Conservation (phyloP, 35 echinoderm and acorn worm genomes). For the Apostichopus parvimensis region DNA sequence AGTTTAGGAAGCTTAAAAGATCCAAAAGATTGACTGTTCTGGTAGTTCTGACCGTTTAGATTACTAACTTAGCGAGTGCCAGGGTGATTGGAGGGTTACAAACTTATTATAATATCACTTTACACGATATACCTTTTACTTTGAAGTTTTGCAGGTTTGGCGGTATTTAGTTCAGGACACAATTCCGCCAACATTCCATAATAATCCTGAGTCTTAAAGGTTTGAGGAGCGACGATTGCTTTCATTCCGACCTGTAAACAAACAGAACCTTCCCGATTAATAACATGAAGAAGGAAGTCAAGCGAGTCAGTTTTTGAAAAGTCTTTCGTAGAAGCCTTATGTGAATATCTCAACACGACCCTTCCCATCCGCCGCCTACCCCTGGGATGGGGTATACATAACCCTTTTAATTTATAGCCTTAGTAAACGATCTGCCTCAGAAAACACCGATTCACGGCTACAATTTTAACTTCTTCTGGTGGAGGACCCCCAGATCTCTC, state of each 20-base stretch:
- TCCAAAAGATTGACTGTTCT: neutral
- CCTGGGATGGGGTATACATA: no score
- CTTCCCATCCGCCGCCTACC: no score
- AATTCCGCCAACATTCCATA: slow-evolving; percentile 56
- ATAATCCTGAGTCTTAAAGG: slow-evolving; percentile 58
- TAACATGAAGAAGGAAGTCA: neutral
- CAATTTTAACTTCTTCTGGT: no score
- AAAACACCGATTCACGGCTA: neutral
- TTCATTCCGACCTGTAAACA: slow-evolving; percentile 41
- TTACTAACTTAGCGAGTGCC: neutral
- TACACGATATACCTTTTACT: slow-evolving; percentile 28
- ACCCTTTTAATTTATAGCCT: no score
- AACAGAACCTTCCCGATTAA: neutral
- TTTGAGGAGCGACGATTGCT: slow-evolving; percentile 23
- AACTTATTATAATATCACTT: neutral
- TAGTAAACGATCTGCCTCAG: neutral
- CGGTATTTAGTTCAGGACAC: slow-evolving; percentile 37
- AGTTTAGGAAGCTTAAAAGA: no score
- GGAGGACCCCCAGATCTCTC: no score
- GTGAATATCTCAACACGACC: no score
- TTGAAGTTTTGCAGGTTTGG: slow-evolving; percentile 17
- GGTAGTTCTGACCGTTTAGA: neutral
- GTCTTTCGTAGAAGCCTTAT: neutral
- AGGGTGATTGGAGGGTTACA: neutral
- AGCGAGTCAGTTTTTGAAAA: neutral